phyloP scores from a whole-genome alignment of 2,888 invertebrate genomes.

The Pammene fasciana region DNA sequence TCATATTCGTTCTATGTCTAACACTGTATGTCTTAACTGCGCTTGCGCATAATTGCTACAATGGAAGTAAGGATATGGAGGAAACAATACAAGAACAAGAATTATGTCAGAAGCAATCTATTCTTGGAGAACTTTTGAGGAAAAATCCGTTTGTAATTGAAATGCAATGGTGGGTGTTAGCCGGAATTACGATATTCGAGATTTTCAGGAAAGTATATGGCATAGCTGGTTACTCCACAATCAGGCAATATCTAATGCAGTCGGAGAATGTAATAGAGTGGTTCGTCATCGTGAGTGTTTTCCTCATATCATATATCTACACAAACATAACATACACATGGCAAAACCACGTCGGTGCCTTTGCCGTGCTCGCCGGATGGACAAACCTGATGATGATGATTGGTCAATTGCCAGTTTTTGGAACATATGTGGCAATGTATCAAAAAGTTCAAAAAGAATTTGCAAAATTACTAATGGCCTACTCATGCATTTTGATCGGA shows the following conservation, averaged over 20 bases:
- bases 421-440: conserved; percentile 95
- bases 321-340: conserved; percentile 89
- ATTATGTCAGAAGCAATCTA: conserved; percentile 90
- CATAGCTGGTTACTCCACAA: conserved; percentile 90
- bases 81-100: conserved; percentile 88
- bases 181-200: conserved; percentile 90
- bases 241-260: conserved; percentile 91
- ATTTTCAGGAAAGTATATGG: conserved; percentile 91
- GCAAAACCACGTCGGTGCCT: conserved; percentile 94
- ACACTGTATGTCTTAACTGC: conserved; percentile 92
- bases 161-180: conserved; percentile 92
- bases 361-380: conserved; percentile 93
- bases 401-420: conserved; percentile 93
- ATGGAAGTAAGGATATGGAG: conserved; percentile 90
- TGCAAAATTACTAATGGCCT: conserved; percentile 92
- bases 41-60: conserved; percentile 92
- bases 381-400: conserved; percentile 96
- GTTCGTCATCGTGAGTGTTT: conserved; percentile 93
- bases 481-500: conserved; percentile 92
- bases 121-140: conserved; percentile 88
- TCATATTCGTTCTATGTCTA: conserved; percentile 90
- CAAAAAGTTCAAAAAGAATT: conserved; percentile 94
- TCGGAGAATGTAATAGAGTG: conserved; percentile 94
- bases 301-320: conserved; percentile 91
- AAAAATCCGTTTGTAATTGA: conserved; percentile 90